Percentiles rank a stretch among this genome's conserved stretches.
These are phyloP conservation scores for Leptarthrus brevirostris DNA, from an alignment of 2,888 invertebrate genomes.

Conservation along the genomic window DNA sequence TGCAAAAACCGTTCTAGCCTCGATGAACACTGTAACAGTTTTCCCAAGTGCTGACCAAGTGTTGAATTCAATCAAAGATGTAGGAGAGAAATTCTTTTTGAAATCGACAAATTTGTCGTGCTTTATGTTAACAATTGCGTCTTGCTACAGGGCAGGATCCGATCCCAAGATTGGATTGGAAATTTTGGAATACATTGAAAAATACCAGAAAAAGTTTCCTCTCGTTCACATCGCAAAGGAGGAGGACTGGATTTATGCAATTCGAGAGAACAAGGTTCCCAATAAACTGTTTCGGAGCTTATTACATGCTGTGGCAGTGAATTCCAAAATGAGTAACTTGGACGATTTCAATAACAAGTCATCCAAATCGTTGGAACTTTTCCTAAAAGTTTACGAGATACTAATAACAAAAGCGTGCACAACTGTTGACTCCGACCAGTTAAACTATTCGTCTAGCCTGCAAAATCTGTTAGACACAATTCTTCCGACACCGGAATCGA, in stretches of 20 bases:
- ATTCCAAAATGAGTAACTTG: constrained; percentile 65
- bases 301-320: constrained; percentile 68
- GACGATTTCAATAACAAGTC: constrained; percentile 46
- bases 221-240: constrained; percentile 54
- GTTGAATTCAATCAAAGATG: constrained; percentile 59
- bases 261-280: constrained; percentile 68
- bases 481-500: constrained; percentile 67
- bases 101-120: constrained; percentile 58
- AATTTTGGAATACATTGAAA: constrained; percentile 57
- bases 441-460: constrained; percentile 59
- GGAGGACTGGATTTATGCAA: constrained; percentile 63
- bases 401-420: constrained; percentile 56
- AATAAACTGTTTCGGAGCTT: constrained; percentile 71
- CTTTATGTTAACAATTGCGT: constrained; percentile 59
- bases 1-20: not conserved
- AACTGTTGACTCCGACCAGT: constrained; percentile 53
- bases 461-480: constrained; percentile 68
- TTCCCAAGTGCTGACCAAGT: constrained; percentile 56
- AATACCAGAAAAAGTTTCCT: constrained; percentile 56
- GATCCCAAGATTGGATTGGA: constrained; percentile 51
- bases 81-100: constrained; percentile 54
- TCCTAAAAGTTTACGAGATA: constrained; percentile 58
- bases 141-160: not conserved
- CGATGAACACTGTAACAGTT: constrained; percentile 46
- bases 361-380: constrained; percentile 52